Evolutionary conservation across 2,797 vertebrate genomes (phyloP), one percentile per base, ranked within the genome.

Genomic region (Decapterus maruadsi): DNA sequence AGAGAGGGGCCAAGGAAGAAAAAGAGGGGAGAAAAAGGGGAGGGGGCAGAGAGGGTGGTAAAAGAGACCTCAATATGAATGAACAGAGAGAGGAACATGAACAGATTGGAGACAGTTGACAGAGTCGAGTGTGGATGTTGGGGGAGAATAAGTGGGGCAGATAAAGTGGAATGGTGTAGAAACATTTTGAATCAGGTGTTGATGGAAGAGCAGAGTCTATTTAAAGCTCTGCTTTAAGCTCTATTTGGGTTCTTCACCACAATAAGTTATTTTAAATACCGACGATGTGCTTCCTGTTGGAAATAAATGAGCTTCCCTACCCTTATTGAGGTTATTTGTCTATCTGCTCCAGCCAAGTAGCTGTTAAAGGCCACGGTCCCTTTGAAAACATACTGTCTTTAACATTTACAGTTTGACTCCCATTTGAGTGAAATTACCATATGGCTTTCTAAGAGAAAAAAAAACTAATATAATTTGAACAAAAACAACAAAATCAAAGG

Each of bases 1-100:
- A 89, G 82, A 86, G 84, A 88, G 74, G 77, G 76, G 64, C 77
- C 67, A 36, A 31, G 20, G 65, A 79, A 81, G 71, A 69, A 81
- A 72, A 70, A 64, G 60, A 59, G 55, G 53, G 56, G 55, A 19
- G 40, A 60, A n/a, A 36, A 55, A 11, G 13, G 26, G 26, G n/a
- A 38, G 13, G 8, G 12, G 43, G 2, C 42, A 17, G 20, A 40
- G 19, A 54, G 54, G 42, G 34, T 36, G 48, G 43, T 62, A 55
- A 77, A 68, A 64, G 69, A 67, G 77, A 50, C 48, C 17, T 38
- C 48, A 9, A 48, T 59, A 64, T 69, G 67, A 84, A 84, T 85
- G 62, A 88, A 86, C 63, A 70, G 78, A 79, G 78, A 59, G 45
- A 50, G 67, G 59, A 77, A 59, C 3, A 13, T 50, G 61, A 51